Percentiles rank a stretch among this genome's conserved stretches.
Conservation (phyloP, 2,113 vertebrate genomes). For the Sinocyclocheilus anshuiensis region DNA sequence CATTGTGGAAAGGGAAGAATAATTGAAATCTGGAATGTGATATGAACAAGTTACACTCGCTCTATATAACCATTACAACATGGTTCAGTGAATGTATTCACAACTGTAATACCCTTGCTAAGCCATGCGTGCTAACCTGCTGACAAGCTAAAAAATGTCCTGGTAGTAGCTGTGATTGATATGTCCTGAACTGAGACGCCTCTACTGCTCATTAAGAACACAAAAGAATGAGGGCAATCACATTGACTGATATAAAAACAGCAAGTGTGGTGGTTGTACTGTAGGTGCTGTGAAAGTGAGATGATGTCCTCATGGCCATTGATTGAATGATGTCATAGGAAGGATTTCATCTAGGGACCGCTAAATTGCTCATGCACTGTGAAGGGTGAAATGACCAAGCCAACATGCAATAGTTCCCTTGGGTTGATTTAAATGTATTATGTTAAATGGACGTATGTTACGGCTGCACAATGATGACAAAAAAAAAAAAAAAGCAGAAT, state of each 20-base stretch:
- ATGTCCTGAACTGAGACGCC: slow-evolving; percentile 38
- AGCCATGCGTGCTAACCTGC: slow-evolving; percentile 37
- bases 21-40: slow-evolving; percentile 38
- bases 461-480: neutral
- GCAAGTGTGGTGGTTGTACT: neutral
- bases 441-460: neutral
- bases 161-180: slow-evolving; percentile 34
- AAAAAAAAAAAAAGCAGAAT: too few relatives aligned
- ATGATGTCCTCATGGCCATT: slow-evolving; percentile 13
- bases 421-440: slow-evolving; percentile 24
- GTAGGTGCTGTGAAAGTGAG: neutral
- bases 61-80: slow-evolving; percentile 39
- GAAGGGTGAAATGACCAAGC: slow-evolving; percentile 16
- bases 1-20: slow-evolving; percentile 36
- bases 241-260: slow-evolving; percentile 32
- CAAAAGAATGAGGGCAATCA: slow-evolving; percentile 19
- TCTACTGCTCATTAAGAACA: slow-evolving; percentile 47
- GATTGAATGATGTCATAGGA: slow-evolving; percentile 25
- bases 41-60: slow-evolving; percentile 41
- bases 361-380: neutral
- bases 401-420: neutral
- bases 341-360: neutral
- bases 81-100: slow-evolving; percentile 43
- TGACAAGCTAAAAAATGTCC: slow-evolving; percentile 18
- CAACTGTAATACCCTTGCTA: slow-evolving; percentile 30